Percentiles rank a stretch among this genome's conserved stretches.
Conservation (phyloP, 1,140 invertebrate genomes). For the Asobara japonica region DNA sequence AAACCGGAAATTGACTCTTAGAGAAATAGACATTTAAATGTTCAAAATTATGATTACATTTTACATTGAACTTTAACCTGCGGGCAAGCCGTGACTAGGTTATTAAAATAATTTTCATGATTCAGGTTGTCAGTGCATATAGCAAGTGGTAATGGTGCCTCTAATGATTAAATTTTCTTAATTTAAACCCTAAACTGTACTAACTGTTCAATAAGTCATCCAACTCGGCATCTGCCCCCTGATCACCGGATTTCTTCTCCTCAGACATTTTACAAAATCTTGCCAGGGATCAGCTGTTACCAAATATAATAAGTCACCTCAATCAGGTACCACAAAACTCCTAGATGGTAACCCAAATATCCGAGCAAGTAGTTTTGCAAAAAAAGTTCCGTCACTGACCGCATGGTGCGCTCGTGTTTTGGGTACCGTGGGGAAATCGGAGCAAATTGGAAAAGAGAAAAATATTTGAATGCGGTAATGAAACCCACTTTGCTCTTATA, state of each 20-base stretch:
- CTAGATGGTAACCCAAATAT: no score
- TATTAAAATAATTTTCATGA: background rate
- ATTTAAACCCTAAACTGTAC: constrained; percentile 39
- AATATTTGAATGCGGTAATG: no score
- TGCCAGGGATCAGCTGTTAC: background rate
- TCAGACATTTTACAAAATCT: constrained; percentile 49
- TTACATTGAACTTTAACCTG: background rate
- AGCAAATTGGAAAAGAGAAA: no score
- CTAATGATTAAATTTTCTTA: background rate
- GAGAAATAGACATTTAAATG: no score
- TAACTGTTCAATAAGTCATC: constrained; percentile 65
- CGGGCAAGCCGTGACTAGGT: background rate
- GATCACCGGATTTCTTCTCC: constrained; percentile 44
- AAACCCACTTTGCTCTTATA: no score
- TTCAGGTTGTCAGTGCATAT: background rate
- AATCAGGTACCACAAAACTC: no score
- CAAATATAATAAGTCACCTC: background rate
- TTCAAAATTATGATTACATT: background rate
- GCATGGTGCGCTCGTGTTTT: no score
- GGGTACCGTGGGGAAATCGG: no score
- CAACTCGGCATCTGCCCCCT: constrained; percentile 58
- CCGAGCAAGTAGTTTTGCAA: no score
- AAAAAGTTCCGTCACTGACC: no score
- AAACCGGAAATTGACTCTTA: no score
- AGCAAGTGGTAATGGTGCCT: background rate